These are phyloP conservation scores for Steromphala cineraria DNA, from an alignment of 2,888 invertebrate genomes.

Conservation along the genomic window DNA sequence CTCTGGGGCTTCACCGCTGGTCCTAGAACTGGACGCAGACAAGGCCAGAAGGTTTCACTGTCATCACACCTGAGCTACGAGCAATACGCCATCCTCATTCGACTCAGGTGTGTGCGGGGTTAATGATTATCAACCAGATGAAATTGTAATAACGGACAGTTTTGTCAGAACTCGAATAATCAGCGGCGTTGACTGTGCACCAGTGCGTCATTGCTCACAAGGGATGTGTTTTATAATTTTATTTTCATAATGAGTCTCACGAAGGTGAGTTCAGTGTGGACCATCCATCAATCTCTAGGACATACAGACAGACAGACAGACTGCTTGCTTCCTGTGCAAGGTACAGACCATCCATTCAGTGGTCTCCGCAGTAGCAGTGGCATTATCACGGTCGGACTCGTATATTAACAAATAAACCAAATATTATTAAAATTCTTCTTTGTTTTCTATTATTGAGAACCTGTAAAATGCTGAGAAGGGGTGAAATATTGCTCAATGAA, in stretches of 20 bases:
- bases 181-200: neutral
- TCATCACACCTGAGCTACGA: no score
- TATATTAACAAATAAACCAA: conserved; percentile 8
- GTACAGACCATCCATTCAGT: neutral
- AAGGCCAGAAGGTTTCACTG: no score
- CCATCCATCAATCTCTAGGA: neutral
- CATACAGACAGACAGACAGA: neutral
- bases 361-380: neutral
- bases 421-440: neutral
- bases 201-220: neutral
- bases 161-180: neutral
- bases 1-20: no score
- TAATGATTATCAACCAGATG: no score
- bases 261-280: neutral
- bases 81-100: no score
- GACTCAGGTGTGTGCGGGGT: no score
- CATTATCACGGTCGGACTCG: neutral
- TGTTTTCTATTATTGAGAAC: neutral
- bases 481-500: no score
- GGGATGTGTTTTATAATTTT: conserved; percentile 1
- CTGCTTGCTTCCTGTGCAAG: neutral
- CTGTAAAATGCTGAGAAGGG: no score
- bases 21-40: no score
- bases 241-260: neutral
- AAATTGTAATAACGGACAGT: neutral